Base-by-base conservation (phyloP, 2,113 vertebrate species). In the Alligator mississippiensis region DNA sequence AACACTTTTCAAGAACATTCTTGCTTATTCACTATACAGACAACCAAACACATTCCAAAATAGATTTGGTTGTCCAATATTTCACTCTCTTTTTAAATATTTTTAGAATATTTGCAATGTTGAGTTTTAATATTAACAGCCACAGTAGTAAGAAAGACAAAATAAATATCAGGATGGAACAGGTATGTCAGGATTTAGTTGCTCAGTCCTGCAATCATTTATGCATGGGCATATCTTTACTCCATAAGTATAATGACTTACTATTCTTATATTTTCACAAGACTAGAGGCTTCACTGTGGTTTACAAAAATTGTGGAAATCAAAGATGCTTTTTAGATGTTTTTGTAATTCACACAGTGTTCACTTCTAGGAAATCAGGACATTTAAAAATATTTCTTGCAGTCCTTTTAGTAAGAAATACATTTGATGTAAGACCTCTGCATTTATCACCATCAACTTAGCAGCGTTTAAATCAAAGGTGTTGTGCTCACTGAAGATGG, bases 171-270 rank as follows among this genome's bases (percentile, higher is more conserved):
- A 47, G 47, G 47, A 47, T 47, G 47, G 24, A 1, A n/a, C 34
- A 76, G 47, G 4, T 47, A 1, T 47, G 10, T 12, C 17, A 13
- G 57, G 63, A 64, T 15, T 30, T 14, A 1, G 1, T 1, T 11
- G 58, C 27, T 79, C 10, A 60, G 19, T 14, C 64, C 90, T 30
- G 27, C 82, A 17, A 10, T 0, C 9, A 2, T 47, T 78, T n/a
- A 1, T 13, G 1, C 34, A 1, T 3, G 0, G 17, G 14, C 10
- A 59, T 19, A 58, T 15, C 72, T 58, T 82, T 14, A 15, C 77
- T 75, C 78, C 72, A 27, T 24, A 11, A 62, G 27, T 3, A 70
- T 13, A 47, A 47, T 47, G 47, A 47, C 47, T 47, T 9, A 30
- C 47, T 30, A 63, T 22, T 84, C 30, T 78, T 9, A 57, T 11